Conservation (phyloP, 1,140 invertebrate genomes). For the Trachelipus rathkii region DNA sequence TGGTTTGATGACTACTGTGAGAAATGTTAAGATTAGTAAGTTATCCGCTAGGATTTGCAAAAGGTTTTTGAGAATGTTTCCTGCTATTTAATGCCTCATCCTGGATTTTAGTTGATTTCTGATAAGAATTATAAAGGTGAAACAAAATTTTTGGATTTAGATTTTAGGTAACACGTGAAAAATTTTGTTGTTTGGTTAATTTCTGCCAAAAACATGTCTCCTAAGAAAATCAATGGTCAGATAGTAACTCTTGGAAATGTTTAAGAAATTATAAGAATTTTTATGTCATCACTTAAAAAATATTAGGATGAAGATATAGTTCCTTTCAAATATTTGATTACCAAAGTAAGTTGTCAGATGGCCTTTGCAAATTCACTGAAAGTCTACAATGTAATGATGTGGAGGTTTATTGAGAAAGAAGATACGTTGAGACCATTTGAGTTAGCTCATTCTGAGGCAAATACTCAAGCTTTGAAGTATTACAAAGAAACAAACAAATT, state of each 20-base stretch:
- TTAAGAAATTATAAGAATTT: background rate
- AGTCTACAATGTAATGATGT: background rate
- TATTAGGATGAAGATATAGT: background rate
- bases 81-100: slow-evolving; percentile 2
- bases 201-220: background rate
- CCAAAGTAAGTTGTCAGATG: background rate
- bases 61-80: background rate
- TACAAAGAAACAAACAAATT: background rate
- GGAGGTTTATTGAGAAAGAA: background rate
- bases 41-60: background rate
- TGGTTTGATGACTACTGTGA: background rate
- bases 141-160: background rate
- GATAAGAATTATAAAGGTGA: background rate
- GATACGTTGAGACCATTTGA: background rate
- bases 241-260: background rate
- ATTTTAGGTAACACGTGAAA: background rate
- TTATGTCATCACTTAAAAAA: background rate
- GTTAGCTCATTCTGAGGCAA: background rate
- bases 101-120: background rate
- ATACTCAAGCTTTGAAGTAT: background rate
- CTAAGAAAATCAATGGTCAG: background rate
- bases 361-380: background rate
- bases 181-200: background rate
- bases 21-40: background rate
- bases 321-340: background rate